phyloP scores from a whole-genome alignment of 2,888 invertebrate species.

The Mesochorus sp. region DNA sequence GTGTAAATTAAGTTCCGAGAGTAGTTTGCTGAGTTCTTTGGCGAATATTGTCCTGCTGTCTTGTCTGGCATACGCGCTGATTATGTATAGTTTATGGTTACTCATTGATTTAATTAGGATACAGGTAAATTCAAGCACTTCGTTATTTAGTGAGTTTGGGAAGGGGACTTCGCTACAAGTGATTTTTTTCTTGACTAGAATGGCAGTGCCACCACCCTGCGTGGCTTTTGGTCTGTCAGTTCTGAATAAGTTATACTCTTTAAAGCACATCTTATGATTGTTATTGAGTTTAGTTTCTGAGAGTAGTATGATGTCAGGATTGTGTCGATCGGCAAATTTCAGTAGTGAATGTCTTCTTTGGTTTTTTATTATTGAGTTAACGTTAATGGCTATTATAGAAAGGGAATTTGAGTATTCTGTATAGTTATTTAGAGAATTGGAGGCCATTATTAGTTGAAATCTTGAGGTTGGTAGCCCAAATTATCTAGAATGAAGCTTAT shows the following conservation, averaged over 20 bases:
- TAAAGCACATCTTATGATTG: too few species aligned
- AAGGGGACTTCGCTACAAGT: not conserved
- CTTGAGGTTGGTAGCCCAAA: not conserved
- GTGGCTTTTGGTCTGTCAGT: too few species aligned
- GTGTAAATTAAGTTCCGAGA: not conserved
- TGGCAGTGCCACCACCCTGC: too few species aligned
- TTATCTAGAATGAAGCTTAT: too few species aligned
- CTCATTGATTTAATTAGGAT: too few species aligned
- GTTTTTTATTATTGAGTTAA: not conserved
- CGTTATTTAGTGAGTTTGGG: not conserved
- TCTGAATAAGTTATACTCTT: too few species aligned
- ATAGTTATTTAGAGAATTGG: too few species aligned
- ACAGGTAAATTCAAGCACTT: not conserved
- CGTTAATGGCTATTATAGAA: not conserved
- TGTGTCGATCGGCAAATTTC: too few species aligned
- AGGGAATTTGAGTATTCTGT: not conserved
- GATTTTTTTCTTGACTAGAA: too few species aligned
- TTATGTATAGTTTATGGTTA: not conserved
- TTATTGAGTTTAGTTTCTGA: too few species aligned
- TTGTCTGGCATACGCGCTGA: not conserved
- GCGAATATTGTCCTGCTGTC: not conserved
- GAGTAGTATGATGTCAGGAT: too few species aligned
- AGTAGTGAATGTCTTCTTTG: not conserved
- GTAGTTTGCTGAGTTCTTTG: not conserved
- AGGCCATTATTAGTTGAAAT: too few species aligned